These are phyloP conservation scores for Amblyteles armatorius DNA, from an alignment of 2,888 invertebrate genomes.

Conservation along the genomic window DNA sequence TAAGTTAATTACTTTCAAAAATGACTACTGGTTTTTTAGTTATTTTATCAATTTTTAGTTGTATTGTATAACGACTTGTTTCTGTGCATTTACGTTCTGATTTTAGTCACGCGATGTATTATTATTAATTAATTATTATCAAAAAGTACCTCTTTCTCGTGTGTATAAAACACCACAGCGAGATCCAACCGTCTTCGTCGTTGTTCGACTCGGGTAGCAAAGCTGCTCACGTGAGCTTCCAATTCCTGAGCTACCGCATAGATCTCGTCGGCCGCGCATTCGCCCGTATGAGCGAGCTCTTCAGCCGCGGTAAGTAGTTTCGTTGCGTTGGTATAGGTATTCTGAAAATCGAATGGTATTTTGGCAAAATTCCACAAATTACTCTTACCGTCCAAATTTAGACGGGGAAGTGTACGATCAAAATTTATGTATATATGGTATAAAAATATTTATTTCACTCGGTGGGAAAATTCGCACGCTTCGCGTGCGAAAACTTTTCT, in stretches of 20 bases:
- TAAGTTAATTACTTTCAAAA: neutral
- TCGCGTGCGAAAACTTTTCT: no score
- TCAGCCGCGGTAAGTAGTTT: slow-evolving; percentile 98
- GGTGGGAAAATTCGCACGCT: no score
- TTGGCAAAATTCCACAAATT: neutral
- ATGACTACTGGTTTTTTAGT: no score
- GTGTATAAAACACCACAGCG: slow-evolving; percentile 97
- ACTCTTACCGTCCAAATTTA: neutral
- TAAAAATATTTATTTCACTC: no score
- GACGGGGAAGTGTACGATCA: neutral
- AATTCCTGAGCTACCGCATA: slow-evolving; percentile 97
- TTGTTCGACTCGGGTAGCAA: slow-evolving; percentile 96
- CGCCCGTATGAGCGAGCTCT: slow-evolving; percentile 97
- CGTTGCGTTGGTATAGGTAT: slow-evolving; percentile 99
- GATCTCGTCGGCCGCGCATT: slow-evolving; percentile 98
- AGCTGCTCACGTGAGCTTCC: slow-evolving; percentile 96
- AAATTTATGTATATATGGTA: no score
- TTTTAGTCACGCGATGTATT: slow-evolving; percentile 1
- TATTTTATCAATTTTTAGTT: no score
- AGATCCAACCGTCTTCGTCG: slow-evolving; percentile 95
- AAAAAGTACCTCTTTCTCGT: slow-evolving; percentile 93
- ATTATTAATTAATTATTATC: neutral
- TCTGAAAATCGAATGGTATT: slow-evolving; percentile 86
- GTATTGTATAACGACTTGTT: no score
- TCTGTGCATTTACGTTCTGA: neutral